Evolutionary conservation across 2,797 vertebrate genomes (phyloP).

Genomic region (Karalla daura): DNA sequence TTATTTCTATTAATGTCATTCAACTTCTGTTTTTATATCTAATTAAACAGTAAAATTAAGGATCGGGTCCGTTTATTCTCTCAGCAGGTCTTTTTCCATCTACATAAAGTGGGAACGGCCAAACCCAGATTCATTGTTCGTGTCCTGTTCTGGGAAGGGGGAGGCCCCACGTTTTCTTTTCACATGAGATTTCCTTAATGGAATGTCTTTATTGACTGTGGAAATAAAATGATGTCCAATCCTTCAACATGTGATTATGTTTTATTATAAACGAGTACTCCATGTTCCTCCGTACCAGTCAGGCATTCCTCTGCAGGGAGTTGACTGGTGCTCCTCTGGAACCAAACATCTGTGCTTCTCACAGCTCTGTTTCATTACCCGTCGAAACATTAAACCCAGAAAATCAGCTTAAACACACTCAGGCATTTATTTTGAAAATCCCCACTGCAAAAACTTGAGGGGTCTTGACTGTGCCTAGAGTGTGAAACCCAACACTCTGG

Average conservation of each 20-base stretch:
- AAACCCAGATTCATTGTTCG: constrained; percentile 24
- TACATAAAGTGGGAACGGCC: constrained; percentile 4
- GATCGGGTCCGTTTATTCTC: constrained; percentile 8
- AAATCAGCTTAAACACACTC: constrained; percentile 72
- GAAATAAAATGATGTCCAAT: constrained; percentile 70
- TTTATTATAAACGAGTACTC: constrained; percentile 65
- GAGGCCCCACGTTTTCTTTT: constrained; percentile 44
- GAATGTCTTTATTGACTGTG: constrained; percentile 70
- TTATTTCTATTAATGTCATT: neutral
- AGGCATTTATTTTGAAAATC: constrained; percentile 78
- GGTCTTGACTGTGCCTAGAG: constrained; percentile 62
- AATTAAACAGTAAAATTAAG: neutral
- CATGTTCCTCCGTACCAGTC: constrained; percentile 61
- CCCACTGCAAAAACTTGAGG: constrained; percentile 57
- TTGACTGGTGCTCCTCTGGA: constrained; percentile 65
- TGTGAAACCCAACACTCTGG: constrained; percentile 68
- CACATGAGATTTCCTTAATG: constrained; percentile 61
- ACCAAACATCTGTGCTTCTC: constrained; percentile 74
- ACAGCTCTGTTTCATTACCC: constrained; percentile 70
- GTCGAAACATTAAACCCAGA: constrained; percentile 75
- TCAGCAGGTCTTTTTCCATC: constrained; percentile 21
- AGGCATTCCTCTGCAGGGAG: constrained; percentile 79
- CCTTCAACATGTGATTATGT: constrained; percentile 64
- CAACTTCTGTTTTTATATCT: neutral
- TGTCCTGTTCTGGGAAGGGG: constrained; percentile 11